These are phyloP conservation scores for Strix uralensis DNA, from an alignment of 2,113 vertebrate species.

Conservation along the genomic window DNA sequence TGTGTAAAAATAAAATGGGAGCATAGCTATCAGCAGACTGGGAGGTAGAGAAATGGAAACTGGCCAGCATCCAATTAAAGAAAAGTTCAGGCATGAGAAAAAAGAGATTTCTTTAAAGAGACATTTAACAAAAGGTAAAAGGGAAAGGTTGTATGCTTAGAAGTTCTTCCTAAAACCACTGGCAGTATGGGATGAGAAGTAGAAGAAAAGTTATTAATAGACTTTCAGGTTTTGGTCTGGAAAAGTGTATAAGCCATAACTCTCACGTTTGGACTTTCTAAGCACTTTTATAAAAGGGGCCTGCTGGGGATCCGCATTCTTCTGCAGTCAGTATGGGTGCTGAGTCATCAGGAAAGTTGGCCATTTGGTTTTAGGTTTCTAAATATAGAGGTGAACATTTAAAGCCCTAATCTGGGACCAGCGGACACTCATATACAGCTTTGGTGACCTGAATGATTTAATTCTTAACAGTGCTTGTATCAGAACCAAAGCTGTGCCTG, in stretches of 20 bases:
- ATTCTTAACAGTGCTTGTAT: not conserved
- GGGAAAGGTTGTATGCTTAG: not conserved
- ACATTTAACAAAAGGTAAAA: not conserved
- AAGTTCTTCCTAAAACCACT: not conserved
- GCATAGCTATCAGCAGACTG: not conserved
- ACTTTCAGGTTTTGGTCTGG: not conserved
- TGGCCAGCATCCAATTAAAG: not conserved
- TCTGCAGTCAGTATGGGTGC: constrained; percentile 25
- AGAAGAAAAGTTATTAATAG: not conserved
- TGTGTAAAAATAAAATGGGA: not conserved
- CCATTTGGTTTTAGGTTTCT: constrained; percentile 47
- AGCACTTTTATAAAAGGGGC: not conserved
- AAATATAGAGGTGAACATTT: constrained; percentile 43
- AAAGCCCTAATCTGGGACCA: not conserved
- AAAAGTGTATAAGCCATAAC: not conserved
- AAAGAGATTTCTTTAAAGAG: not conserved
- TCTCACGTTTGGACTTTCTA: not conserved
- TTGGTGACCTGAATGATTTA: not conserved
- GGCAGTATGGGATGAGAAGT: not conserved
- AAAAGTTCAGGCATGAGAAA: not conserved
- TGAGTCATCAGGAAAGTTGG: constrained; percentile 45
- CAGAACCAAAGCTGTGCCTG: not conserved
- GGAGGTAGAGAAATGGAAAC: not conserved
- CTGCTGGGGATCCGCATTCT: constrained; percentile 14
- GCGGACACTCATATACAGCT: not conserved